These are phyloP conservation scores for Ectropis grisescens DNA, from an alignment of 1,140 invertebrate genomes.

Conservation along the genomic window DNA sequence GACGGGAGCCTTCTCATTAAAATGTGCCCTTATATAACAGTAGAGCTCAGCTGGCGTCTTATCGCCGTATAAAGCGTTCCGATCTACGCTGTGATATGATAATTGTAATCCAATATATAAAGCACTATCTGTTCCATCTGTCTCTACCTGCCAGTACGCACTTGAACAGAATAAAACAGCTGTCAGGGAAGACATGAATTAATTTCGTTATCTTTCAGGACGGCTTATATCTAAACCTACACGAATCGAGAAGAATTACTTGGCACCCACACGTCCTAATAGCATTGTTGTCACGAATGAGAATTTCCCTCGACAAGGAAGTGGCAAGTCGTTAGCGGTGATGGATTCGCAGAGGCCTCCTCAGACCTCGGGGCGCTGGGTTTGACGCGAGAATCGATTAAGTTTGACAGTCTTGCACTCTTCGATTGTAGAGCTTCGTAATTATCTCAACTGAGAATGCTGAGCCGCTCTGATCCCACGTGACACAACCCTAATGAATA, in stretches of 20 bases:
- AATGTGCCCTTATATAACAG: constrained; percentile 48
- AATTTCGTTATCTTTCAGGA: background rate
- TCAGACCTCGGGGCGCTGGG: constrained; percentile 17
- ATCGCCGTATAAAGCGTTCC: constrained; percentile 46
- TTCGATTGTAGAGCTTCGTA: constrained; percentile 32
- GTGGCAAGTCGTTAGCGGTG: constrained; percentile 22
- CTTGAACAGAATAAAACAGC: background rate
- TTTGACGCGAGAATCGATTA: constrained; percentile 53
- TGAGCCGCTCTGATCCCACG: constrained; percentile 26
- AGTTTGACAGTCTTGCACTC: constrained; percentile 42
- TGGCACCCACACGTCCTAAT: constrained; percentile 9
- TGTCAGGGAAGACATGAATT: background rate
- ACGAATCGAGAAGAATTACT: constrained; percentile 4
- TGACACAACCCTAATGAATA: constrained; percentile 51
- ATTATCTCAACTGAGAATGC: constrained; percentile 48
- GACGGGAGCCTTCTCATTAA: constrained; percentile 39
- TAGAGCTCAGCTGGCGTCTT: constrained; percentile 42
- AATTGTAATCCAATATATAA: constrained; percentile 59
- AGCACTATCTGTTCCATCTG: constrained; percentile 36
- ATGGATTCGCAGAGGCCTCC: constrained; percentile 20
- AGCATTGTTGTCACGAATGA: constrained; percentile 11
- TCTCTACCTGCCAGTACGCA: constrained; percentile 14
- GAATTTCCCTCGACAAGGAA: constrained; percentile 18
- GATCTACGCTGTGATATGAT: constrained; percentile 50
- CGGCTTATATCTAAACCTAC: constrained; percentile 7